Evolutionary conservation across 2,888 invertebrate genomes (phyloP).

Genomic region (Pachycephus smyrnensis): DNA sequence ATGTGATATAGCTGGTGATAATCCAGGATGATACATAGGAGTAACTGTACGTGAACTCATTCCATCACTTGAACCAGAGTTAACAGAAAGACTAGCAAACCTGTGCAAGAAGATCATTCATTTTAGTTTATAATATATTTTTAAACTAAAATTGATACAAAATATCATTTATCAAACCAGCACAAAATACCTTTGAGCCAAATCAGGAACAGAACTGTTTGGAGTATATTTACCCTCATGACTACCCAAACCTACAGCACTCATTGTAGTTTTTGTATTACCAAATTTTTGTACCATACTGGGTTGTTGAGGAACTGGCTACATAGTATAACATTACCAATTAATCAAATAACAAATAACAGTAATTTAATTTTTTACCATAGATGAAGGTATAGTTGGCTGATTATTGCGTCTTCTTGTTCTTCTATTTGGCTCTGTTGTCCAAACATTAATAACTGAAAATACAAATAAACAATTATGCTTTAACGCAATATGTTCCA

Average conservation of each 20-base stretch:
- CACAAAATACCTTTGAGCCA: conserved; percentile 69
- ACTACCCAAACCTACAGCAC: conserved; percentile 77
- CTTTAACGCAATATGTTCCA: neutral
- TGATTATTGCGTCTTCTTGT: conserved; percentile 67
- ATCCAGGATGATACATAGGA: conserved; percentile 62
- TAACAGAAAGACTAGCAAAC: conserved; percentile 78
- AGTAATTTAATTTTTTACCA: conserved; percentile 9
- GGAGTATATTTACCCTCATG: conserved; percentile 88
- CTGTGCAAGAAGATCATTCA: conserved; percentile 61
- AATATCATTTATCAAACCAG: neutral
- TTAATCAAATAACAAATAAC: neutral
- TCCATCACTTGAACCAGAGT: conserved; percentile 56
- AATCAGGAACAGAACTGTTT: conserved; percentile 74
- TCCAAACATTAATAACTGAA: conserved; percentile 90
- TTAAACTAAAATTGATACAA: conserved; percentile 11
- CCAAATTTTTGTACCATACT: conserved; percentile 77
- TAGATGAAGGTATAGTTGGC: conserved; percentile 61
- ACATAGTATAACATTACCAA: neutral
- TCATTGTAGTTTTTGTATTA: conserved; percentile 76
- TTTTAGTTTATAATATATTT: neutral
- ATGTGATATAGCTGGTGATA: conserved; percentile 68
- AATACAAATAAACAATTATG: conserved; percentile 33
- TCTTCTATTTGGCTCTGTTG: conserved; percentile 78
- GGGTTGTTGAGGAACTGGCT: conserved; percentile 60
- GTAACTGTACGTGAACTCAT: conserved; percentile 58